Conservation (phyloP, 2,797 vertebrate species). For the Gadopsis bispinosus region DNA sequence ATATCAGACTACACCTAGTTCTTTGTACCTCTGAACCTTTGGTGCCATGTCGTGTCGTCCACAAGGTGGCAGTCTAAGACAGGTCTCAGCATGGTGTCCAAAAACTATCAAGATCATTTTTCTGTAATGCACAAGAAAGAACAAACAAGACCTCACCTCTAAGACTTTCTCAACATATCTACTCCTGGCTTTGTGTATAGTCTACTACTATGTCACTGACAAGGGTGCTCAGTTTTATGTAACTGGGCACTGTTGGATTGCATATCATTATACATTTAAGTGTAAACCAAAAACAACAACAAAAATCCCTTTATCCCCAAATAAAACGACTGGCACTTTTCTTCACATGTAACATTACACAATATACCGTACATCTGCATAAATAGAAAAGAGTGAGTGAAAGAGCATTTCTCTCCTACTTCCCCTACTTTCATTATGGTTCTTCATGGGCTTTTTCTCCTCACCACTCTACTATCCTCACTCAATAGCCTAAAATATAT, state of each 20-base stretch:
- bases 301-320: conserved; percentile 53
- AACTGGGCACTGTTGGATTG: conserved; percentile 79
- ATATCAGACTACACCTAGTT: background rate
- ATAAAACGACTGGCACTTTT: conserved; percentile 76
- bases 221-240: conserved; percentile 55
- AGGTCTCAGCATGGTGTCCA: conserved; percentile 25
- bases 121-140: conserved; percentile 34
- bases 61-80: conserved; percentile 68
- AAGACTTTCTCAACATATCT: conserved; percentile 40
- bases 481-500: conserved; percentile 54
- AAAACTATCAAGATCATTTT: conserved; percentile 27
- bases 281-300: conserved; percentile 61
- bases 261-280: conserved; percentile 76
- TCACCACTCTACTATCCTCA: conserved; percentile 42
- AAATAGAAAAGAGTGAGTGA: conserved; percentile 60
- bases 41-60: conserved; percentile 37
- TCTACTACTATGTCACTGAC: conserved; percentile 53
- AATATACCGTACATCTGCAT: conserved; percentile 57
- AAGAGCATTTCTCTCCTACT: conserved; percentile 32
- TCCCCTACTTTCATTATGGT: conserved; percentile 38
- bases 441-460: conserved; percentile 36
- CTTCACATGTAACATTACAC: conserved; percentile 64
- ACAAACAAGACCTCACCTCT: conserved; percentile 52
- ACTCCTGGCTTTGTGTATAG: conserved; percentile 30
- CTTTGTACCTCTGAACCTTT: conserved; percentile 8